Evolutionary conservation across 2,888 invertebrate species (phyloP), one percentile per base, ranked within the genome.

Genomic region (Nipponacmea schrenckii): DNA sequence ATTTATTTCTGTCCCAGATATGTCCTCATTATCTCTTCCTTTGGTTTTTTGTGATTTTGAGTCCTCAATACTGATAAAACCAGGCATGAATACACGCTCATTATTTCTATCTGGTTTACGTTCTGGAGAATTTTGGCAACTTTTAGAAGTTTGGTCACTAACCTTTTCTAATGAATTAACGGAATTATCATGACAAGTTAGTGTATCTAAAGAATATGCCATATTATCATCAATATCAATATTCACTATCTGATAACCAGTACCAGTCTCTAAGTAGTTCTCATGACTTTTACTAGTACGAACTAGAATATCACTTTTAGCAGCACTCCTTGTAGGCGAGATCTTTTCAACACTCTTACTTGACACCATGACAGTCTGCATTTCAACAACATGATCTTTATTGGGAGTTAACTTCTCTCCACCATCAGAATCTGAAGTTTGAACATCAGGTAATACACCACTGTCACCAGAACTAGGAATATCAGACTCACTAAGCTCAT

Each of bases 211-310:
- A 77, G 96, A 96, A 88, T 96, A 96, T 86, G 96, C 96, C 86
- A 96, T 93, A 89, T 96, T 95, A 89, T 96, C 96, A 89, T 96
- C 96, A 87, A 96, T 94, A 84, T 96, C 96, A 84, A 95, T 95
- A 80, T 94, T 94, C 79, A 96, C 95, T 76, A 95, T 93, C 85
- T 94, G 94, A 89, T 95, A 92, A 63, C 92, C 92, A 27, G 75
- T 80, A 87, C 93, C 93, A 90, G 93, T 93, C 91, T 94, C 93
- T 78, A 97, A 90, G 88, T 96, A 96, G 90, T 96, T 96, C 90
- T 97, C 97, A 65, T 88, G 88, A 15, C 95, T 96, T 85, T 95
- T 93, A 83, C 96, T 96, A 45, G 95, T 95, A 74, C 96, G 92
- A 64, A 96, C 96, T 79, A 94, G 93, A 72, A 91, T 91, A 83